Evolutionary conservation across 2,888 invertebrate species (phyloP), one percentile per base, ranked within the genome.

Genomic region (Chrysodeixis includens): DNA sequence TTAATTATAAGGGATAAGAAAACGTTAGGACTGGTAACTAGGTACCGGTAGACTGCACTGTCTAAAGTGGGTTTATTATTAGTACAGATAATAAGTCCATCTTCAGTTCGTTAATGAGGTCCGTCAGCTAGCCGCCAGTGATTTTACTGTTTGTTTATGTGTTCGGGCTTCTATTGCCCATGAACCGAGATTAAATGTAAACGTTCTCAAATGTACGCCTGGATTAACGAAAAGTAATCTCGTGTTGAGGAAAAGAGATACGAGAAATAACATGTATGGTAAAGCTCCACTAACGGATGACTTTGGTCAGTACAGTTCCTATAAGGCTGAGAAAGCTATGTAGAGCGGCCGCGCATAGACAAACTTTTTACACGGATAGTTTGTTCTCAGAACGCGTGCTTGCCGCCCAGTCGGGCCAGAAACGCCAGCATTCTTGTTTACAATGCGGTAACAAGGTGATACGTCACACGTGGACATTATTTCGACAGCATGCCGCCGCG

Each of bases 31-130:
- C 54, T 60, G n/a, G n/a, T n/a, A n/a, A n/a, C n/a, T n/a, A 44
- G 62, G 68, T 76, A 66, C 49, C 51, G 51, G 56, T 51, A 55
- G 44, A 61, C 60, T 62, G 53, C 59, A 68, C 32, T 6, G 56
- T 60, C 20, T 62, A 54, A 65, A 80, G 67, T 71, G 64, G 62
- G 59, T 73, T 70, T 80, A 81, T 81, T 76, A 74, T 78, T 81
- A 71, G 76, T 67, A 51, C 22, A 54, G 74, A 81, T 81, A 78
- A 78, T 78, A 78, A 80, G 66, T 76, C 78, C 53, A 67, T 81
- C 80, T 61, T 51, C 79, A 66, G 56, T 60, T 71, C 62, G 63
- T 70, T 78, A 69, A 81, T 74, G 78, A 80, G 67, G 72, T 74
- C 65, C 65, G 55, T 69, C 70, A 69, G 63, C 59, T 30, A 66